Percentiles rank a stretch among this genome's conserved stretches.
phyloP scores from a whole-genome alignment of 2,888 invertebrate genomes.

The Zeuzera pyrina region DNA sequence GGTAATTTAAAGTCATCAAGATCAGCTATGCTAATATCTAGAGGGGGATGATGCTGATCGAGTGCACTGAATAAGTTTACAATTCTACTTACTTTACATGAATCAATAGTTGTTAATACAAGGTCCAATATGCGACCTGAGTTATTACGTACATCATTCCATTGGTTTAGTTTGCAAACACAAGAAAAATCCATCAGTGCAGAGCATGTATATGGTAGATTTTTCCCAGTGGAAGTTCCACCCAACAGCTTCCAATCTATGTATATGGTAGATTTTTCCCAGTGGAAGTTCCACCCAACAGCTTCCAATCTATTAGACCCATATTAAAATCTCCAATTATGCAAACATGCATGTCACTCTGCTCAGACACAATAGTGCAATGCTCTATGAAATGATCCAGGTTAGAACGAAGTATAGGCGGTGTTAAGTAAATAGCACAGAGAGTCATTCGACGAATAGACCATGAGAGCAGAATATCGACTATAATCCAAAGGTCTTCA shows the following conservation, averaged over 20 bases:
- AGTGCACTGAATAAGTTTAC: background rate
- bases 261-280: background rate
- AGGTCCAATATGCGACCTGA: background rate
- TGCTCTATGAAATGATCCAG: background rate
- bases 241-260: background rate
- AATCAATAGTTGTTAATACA: background rate
- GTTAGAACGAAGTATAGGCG: background rate
- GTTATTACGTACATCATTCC: background rate
- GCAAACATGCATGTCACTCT: background rate
- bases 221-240: background rate
- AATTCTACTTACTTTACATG: background rate
- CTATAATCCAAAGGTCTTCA: background rate
- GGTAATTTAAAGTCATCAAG: background rate
- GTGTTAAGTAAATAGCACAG: background rate
- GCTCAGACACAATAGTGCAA: background rate
- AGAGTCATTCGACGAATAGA: background rate
- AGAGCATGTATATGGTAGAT: no score
- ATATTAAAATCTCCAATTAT: background rate
- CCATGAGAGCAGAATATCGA: background rate
- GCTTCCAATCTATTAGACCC: background rate
- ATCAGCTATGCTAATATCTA: background rate
- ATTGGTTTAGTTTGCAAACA: background rate
- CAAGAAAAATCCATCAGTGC: background rate
- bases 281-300: background rate
- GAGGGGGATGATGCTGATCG: background rate